Conservation (phyloP, 1,140 invertebrate species). For the Tyrophagus putrescentiae region DNA sequence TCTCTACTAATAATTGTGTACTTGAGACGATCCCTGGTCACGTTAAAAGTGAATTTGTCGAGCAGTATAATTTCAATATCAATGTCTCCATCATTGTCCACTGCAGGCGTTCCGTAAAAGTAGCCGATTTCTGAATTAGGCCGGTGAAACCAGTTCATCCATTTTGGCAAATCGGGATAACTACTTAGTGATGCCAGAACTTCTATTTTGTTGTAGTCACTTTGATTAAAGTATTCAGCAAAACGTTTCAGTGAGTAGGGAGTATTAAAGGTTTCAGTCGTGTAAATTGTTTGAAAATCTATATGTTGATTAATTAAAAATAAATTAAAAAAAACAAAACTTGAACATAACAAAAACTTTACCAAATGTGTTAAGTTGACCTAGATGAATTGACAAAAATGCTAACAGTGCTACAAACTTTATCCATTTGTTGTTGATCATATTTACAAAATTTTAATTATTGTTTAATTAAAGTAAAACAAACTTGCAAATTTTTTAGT, state of each 20-base stretch:
- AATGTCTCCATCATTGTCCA: slow-evolving; percentile 19
- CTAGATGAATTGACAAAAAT: no score
- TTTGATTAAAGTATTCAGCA: slow-evolving; percentile 11
- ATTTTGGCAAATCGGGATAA: slow-evolving; percentile 61
- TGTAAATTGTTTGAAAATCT: slow-evolving; percentile 7
- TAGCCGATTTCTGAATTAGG: slow-evolving; percentile 18
- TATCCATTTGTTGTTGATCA: background rate
- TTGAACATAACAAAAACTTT: no score
- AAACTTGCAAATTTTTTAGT: background rate
- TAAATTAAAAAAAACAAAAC: background rate
- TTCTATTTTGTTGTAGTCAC: slow-evolving; percentile 41
- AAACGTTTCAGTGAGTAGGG: slow-evolving; percentile 17
- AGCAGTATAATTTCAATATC: slow-evolving; percentile 46
- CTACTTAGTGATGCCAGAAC: slow-evolving; percentile 50
- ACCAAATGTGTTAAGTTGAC: no score
- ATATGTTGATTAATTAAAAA: background rate
- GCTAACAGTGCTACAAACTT: background rate
- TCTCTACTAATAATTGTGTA: slow-evolving; percentile 20
- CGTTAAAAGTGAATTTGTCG: slow-evolving; percentile 59
- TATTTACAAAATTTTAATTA: background rate
- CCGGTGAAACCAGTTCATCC: slow-evolving; percentile 51
- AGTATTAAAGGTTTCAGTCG: slow-evolving; percentile 25
- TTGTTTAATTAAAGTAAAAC: background rate
- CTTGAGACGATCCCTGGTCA: slow-evolving; percentile 36
- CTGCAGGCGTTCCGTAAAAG: slow-evolving; percentile 25